These are phyloP conservation scores for Lacanobia oleracea DNA, from an alignment of 2,888 invertebrate genomes.

Conservation along the genomic window DNA sequence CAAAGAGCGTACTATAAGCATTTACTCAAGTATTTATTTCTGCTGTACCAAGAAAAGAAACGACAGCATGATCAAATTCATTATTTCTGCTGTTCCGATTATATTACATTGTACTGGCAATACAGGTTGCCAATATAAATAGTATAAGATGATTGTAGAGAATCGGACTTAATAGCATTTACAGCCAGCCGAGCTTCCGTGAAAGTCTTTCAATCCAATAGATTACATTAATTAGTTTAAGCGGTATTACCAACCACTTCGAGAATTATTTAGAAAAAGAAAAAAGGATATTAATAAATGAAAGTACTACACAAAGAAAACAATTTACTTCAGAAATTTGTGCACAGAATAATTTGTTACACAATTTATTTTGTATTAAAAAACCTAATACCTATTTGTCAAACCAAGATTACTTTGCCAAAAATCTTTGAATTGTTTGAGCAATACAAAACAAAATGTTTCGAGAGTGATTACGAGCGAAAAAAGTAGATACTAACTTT, in stretches of 20 bases:
- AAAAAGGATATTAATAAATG: slow-evolving; percentile 9
- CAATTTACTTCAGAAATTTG: slow-evolving; percentile 25
- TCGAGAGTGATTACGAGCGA: slow-evolving; percentile 17
- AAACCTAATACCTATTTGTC: slow-evolving; percentile 42
- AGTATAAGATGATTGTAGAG: neutral
- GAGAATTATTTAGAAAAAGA: slow-evolving; percentile 5
- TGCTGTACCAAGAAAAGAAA: neutral
- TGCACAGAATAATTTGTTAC: slow-evolving; percentile 11
- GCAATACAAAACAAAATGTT: slow-evolving; percentile 34
- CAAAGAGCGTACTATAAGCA: too few relatives aligned
- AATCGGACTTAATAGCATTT: neutral
- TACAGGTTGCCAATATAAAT: neutral
- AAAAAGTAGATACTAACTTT: slow-evolving; percentile 24
- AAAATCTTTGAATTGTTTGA: slow-evolving; percentile 29
- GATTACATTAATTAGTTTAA: slow-evolving; percentile 20
- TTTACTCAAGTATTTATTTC: too few relatives aligned
- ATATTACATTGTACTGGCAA: neutral
- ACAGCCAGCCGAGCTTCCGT: neutral
- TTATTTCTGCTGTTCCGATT: neutral
- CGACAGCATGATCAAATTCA: too few relatives aligned
- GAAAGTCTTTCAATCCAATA: neutral
- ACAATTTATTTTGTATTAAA: slow-evolving; percentile 35
- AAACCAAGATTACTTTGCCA: slow-evolving; percentile 36
- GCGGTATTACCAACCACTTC: slow-evolving; percentile 8
- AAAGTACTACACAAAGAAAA: slow-evolving; percentile 23